Base-by-base conservation (phyloP, 2,113 vertebrate genomes). In the Panthera uncia region DNA sequence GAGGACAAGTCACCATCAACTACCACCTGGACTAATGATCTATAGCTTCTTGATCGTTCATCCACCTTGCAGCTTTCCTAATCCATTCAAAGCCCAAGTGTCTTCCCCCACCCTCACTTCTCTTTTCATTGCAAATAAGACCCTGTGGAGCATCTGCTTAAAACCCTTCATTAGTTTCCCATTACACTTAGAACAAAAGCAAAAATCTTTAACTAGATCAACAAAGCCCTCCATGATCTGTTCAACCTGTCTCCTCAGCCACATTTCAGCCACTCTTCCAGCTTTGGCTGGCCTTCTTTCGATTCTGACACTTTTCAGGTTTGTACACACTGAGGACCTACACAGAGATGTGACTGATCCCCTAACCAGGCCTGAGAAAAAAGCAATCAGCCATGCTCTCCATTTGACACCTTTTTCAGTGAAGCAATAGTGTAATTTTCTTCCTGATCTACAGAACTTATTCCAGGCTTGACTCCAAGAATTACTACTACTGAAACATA, bases 71-170 rank as follows among this genome's bases (percentile, higher is more conserved):
- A 48, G 19, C 11, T 71, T 38, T 87, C 85, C 63, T 78, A 89
- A 92, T 83, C 31, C 57, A 61, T 73, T 96, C 41, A 90, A 68
- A 76, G 27, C 52, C 78, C 29, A 69, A 68, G 10, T 74, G 13
- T 81, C 7, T 81, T 7, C 19, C n/a, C 31, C 9, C 31, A 1
- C 21, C 13, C 1, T 11, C 41, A n/a, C 27, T 13, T 41, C 55
- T 61, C n/a, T 92, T 48, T 92, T 81, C 74, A 55, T 61, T 95
- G 63, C 63, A 81, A n/a, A 57, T 88, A 90, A 87, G 68, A 88
- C 41, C 25, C 48, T 92, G 1, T 14, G 38, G 18, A 55, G 23
- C 27, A 61, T 27, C 65, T 38, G 14, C 55, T 89, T 80, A 57
- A 95, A 88, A 69, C 15, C 18, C 33, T 69, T 81, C 38, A 14